These are phyloP conservation scores for Dinoponera quadriceps DNA, from an alignment of 1,140 invertebrate genomes.

Conservation along the genomic window DNA sequence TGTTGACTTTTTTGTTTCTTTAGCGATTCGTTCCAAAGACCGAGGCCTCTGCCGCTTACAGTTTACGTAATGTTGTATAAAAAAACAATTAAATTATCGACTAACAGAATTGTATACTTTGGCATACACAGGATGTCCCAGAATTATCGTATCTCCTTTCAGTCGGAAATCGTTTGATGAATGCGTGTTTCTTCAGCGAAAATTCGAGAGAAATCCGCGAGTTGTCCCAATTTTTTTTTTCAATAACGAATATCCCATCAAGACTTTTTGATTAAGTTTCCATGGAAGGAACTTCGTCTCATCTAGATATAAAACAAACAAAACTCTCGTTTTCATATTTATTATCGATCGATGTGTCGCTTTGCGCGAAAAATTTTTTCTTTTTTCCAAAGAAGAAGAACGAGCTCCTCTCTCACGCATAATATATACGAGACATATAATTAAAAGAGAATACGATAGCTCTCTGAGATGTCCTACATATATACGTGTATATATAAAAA, in stretches of 20 bases:
- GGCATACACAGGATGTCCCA: conserved; percentile 47
- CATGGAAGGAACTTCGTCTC: neutral
- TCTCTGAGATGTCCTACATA: conserved; percentile 48
- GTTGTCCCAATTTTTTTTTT: neutral
- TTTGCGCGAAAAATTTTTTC: no score
- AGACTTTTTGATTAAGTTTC: conserved; percentile 2
- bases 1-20: conserved; percentile 65
- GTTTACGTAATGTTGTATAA: conserved; percentile 25
- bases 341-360: neutral
- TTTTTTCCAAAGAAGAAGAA: no score
- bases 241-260: neutral
- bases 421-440: conserved; percentile 3
- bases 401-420: neutral
- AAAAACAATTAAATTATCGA: conserved; percentile 52
- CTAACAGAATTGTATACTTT: conserved; percentile 51
- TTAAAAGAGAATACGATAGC: conserved; percentile 51
- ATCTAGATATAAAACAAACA: conserved; percentile 16
- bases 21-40: conserved; percentile 65
- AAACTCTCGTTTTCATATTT: conserved; percentile 7
- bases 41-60: conserved; percentile 25
- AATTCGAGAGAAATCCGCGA: neutral
- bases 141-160: conserved; percentile 48
- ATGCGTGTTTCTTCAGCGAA: neutral
- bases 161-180: neutral
- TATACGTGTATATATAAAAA: conserved; percentile 2